Percentiles rank a stretch among this genome's conserved stretches.
Evolutionary conservation across 1,140 invertebrate species (phyloP).

Genomic region (Drosophila malerkotliana): DNA sequence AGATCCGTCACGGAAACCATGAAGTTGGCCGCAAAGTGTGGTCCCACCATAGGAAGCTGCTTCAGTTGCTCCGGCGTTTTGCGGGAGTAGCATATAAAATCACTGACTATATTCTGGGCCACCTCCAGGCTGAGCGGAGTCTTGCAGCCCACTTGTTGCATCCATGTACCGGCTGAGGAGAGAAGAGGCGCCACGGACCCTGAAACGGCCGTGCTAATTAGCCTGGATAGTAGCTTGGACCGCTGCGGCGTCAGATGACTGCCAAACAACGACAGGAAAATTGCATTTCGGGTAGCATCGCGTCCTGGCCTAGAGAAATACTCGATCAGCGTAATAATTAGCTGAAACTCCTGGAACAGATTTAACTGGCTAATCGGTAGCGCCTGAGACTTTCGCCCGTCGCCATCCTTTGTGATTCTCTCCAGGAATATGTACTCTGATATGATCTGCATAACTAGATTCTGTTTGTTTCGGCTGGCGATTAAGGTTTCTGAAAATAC

Average conservation of each 20-base stretch:
- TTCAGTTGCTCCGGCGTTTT: slow-evolving; percentile 87
- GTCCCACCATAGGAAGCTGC: slow-evolving; percentile 88
- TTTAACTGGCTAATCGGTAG: slow-evolving; percentile 85
- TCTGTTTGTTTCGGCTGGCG: slow-evolving; percentile 72
- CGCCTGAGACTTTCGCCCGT: slow-evolving; percentile 61
- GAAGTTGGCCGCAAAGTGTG: slow-evolving; percentile 90
- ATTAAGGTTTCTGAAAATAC: slow-evolving; percentile 59
- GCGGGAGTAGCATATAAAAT: slow-evolving; percentile 90
- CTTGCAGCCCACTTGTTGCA: slow-evolving; percentile 92
- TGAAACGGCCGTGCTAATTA: slow-evolving; percentile 91
- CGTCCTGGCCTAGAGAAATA: slow-evolving; percentile 89
- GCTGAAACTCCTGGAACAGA: slow-evolving; percentile 89
- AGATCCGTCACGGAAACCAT: slow-evolving; percentile 92
- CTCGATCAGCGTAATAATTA: slow-evolving; percentile 90
- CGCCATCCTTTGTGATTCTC: slow-evolving; percentile 77
- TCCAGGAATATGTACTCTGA: slow-evolving; percentile 93
- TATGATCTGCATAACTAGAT: slow-evolving; percentile 90
- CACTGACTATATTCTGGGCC: slow-evolving; percentile 90
- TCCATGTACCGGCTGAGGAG: slow-evolving; percentile 91
- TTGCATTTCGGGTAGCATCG: slow-evolving; percentile 90
- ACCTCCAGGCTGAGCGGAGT: slow-evolving; percentile 88
- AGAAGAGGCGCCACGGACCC: slow-evolving; percentile 89
- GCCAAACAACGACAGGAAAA: slow-evolving; percentile 91
- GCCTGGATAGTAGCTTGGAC: slow-evolving; percentile 89
- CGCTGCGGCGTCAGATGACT: slow-evolving; percentile 88